A percentile compares a stretch with the other conserved stretches of the same genome.
Conservation (phyloP, 2,888 invertebrate genomes). For the Andricus quercusramuli region DNA sequence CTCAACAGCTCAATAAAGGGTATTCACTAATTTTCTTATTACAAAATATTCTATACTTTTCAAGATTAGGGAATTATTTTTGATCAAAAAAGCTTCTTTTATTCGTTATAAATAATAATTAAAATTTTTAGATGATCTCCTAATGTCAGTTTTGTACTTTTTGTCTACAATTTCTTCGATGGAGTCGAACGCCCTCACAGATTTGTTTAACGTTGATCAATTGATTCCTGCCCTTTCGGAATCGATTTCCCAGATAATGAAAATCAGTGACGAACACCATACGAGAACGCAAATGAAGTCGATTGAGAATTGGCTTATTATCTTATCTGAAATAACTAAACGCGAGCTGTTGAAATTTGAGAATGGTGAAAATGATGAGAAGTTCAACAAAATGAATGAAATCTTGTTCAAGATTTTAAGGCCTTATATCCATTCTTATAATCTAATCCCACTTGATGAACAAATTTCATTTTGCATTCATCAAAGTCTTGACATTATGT, state of each 20-base stretch:
- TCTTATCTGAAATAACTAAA: constrained; percentile 60
- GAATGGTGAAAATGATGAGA: constrained; percentile 46
- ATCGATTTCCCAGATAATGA: constrained; percentile 63
- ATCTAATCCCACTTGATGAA: constrained; percentile 64
- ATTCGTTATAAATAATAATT: constrained; percentile 2
- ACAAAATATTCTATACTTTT: constrained; percentile 5
- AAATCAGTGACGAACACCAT: constrained; percentile 52
- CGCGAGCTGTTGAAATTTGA: constrained; percentile 51
- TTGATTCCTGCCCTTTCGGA: constrained; percentile 64
- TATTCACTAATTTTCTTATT: constrained; percentile 46
- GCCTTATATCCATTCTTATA: constrained; percentile 60
- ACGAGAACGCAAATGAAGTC: constrained; percentile 54
- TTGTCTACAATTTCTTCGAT: constrained; percentile 62
- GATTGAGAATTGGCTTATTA: constrained; percentile 66
- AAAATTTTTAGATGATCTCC: constrained; percentile 63
- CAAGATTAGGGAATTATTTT: neutral
- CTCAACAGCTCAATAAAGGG: constrained; percentile 86
- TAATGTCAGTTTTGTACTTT: constrained; percentile 65
- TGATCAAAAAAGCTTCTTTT: neutral
- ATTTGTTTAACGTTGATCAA: constrained; percentile 60
- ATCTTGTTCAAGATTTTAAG: constrained; percentile 62
- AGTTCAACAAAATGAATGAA: constrained; percentile 57
- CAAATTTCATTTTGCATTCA: constrained; percentile 65
- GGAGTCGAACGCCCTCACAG: constrained; percentile 57
- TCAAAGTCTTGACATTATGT: constrained; percentile 65